Evolutionary conservation across 2,888 invertebrate genomes (phyloP).

Genomic region (Aquatica leii): DNA sequence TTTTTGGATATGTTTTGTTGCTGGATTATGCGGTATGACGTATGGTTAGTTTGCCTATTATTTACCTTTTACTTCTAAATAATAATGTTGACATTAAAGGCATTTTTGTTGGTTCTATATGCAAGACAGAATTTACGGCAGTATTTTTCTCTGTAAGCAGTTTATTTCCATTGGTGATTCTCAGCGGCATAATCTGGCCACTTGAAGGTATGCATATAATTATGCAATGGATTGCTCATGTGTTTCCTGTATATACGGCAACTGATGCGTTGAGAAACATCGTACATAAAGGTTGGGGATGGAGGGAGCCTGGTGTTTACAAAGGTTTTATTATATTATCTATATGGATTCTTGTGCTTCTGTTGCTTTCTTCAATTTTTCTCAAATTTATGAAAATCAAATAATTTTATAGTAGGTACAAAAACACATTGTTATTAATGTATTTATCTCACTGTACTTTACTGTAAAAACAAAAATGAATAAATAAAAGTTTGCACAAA

Average conservation of each 20-base stretch:
- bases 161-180: conserved; percentile 83
- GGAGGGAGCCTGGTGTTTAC: conserved; percentile 83
- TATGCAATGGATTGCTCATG: conserved; percentile 77
- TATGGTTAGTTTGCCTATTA: too few species aligned
- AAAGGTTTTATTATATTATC: conserved; percentile 88
- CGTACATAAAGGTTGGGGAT: conserved; percentile 86
- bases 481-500: too few species aligned
- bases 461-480: too few species aligned
- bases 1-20: too few species aligned
- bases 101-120: conserved; percentile 81
- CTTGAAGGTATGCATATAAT: conserved; percentile 87
- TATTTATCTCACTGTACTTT: too few species aligned
- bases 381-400: neutral
- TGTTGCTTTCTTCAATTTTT: conserved; percentile 50
- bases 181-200: conserved; percentile 95
- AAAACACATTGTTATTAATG: too few species aligned
- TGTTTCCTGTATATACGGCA: conserved; percentile 87
- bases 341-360: conserved; percentile 83
- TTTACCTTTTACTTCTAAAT: too few species aligned
- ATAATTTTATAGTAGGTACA: too few species aligned
- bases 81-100: conserved; percentile 61
- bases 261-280: conserved; percentile 89
- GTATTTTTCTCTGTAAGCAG: conserved; percentile 86
- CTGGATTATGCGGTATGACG: too few species aligned
- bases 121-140: conserved; percentile 84